Conservation (phyloP, 2,797 vertebrate genomes). For the Coracias cyanogaster region DNA sequence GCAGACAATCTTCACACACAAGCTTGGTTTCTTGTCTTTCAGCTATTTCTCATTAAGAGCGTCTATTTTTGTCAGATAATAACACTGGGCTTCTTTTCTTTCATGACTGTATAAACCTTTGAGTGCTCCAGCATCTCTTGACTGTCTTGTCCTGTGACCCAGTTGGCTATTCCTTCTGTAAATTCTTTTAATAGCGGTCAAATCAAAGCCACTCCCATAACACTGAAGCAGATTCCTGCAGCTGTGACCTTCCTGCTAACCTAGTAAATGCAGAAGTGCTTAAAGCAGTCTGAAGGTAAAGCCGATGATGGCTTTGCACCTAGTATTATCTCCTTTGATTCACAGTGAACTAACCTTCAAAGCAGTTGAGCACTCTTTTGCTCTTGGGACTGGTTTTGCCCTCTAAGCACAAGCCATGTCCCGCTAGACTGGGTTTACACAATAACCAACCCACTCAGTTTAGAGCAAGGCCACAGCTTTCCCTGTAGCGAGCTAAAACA, state of each 20-base stretch:
- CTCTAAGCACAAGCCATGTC: background rate
- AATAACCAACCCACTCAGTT: background rate
- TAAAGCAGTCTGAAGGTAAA: background rate
- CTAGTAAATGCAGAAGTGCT: background rate
- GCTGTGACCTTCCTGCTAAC: background rate
- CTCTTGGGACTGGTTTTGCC: background rate
- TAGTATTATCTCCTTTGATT: background rate
- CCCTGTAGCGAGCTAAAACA: background rate
- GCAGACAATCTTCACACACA: background rate
- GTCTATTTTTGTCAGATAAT: background rate
- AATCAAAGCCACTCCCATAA: background rate
- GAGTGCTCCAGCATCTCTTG: background rate
- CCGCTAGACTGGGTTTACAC: background rate
- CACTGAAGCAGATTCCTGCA: background rate
- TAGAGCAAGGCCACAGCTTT: background rate
- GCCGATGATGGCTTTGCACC: background rate
- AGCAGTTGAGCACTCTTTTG: background rate
- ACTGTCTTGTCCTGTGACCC: background rate
- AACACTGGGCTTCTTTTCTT: background rate
- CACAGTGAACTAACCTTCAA: background rate
- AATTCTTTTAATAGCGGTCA: background rate
- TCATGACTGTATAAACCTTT: background rate
- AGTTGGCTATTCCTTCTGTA: background rate
- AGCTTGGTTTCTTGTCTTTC: background rate
- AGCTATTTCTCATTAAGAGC: background rate